Evolutionary conservation across 2,797 vertebrate genomes (phyloP).

Genomic region (Salmo trutta): DNA sequence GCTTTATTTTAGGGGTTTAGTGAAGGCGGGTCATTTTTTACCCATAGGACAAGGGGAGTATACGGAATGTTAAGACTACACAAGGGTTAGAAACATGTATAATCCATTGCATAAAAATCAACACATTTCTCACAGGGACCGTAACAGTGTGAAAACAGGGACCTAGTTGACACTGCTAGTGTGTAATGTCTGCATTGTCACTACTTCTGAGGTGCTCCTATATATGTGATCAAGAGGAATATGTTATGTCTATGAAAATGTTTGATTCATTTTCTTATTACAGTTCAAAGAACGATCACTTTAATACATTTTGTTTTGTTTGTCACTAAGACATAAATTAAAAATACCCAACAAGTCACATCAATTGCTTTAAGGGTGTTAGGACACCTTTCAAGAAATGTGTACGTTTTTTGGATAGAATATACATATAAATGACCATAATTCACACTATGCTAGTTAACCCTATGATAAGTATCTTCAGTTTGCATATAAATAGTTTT

Average conservation of each 20-base stretch:
- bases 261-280: too few species aligned
- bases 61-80: too few species aligned
- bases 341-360: not conserved
- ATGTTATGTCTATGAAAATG: too few species aligned
- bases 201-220: not conserved
- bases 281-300: not conserved
- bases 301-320: not conserved
- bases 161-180: not conserved
- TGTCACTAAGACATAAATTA: not conserved
- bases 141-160: not conserved
- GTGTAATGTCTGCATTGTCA: not conserved
- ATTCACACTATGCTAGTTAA: not conserved
- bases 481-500: not conserved
- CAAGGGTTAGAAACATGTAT: not conserved
- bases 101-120: not conserved
- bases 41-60: too few species aligned
- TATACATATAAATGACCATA: not conserved
- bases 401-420: not conserved
- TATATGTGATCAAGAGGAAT: not conserved
- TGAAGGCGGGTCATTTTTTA: too few species aligned
- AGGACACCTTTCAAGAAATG: not conserved
- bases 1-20: too few species aligned
- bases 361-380: conserved; percentile 1
- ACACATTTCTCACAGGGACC: not conserved
- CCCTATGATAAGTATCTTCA: not conserved